A percentile compares a stretch with the other conserved stretches of the same genome.
Conservation (phyloP, 2,113 vertebrate genomes). For the Cichladusa arquata region DNA sequence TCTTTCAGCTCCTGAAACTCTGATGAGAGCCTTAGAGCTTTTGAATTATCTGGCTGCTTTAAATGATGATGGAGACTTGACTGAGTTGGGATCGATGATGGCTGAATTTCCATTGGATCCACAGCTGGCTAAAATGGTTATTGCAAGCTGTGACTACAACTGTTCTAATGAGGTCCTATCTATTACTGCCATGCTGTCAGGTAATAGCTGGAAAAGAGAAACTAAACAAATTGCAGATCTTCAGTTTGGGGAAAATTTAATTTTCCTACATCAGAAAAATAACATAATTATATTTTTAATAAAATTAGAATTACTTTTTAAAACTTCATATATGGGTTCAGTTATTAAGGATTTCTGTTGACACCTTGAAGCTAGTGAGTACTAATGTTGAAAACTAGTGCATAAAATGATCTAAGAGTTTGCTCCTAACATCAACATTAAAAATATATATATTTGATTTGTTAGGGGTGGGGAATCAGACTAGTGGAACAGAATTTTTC, state of each 20-base stretch:
- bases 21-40: slow-evolving; percentile 96
- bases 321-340: neutral
- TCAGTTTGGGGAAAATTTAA: slow-evolving; percentile 60
- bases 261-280: neutral
- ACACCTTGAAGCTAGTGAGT: neutral
- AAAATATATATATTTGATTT: neutral
- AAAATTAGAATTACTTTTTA: neutral
- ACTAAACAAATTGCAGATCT: slow-evolving; percentile 48
- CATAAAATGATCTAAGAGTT: neutral
- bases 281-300: neutral
- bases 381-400: neutral
- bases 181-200: slow-evolving; percentile 99
- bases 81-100: slow-evolving; percentile 98
- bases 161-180: slow-evolving; percentile 98
- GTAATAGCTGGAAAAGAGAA: slow-evolving; percentile 83
- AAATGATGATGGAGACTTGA: slow-evolving; percentile 95
- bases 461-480: neutral
- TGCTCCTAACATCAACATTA: neutral
- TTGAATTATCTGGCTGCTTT: slow-evolving; percentile 95
- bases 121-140: slow-evolving; percentile 98
- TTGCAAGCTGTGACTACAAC: slow-evolving; percentile 98
- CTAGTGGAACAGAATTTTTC: neutral
- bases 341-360: neutral
- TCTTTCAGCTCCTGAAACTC: slow-evolving; percentile 90
- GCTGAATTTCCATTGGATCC: slow-evolving; percentile 96